Percentiles rank a stretch among this genome's conserved stretches.
Evolutionary conservation across 2,797 vertebrate species (phyloP).

Genomic region (Acomys russatus): DNA sequence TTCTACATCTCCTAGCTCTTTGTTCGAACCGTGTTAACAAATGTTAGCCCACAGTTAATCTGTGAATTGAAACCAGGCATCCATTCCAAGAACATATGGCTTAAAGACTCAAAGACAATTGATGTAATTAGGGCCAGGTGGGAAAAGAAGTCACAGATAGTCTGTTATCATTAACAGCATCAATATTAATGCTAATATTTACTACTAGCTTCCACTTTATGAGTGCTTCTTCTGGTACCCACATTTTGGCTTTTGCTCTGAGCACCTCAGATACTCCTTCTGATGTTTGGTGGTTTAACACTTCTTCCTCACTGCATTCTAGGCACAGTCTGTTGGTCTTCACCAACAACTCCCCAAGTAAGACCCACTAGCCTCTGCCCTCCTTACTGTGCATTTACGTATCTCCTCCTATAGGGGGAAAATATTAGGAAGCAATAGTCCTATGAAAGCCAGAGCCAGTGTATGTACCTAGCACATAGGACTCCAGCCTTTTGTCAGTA

Average conservation of each 20-base stretch:
- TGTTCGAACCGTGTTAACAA: not conserved
- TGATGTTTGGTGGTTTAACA: not conserved
- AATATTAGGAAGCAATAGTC: not conserved
- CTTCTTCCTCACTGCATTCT: not conserved
- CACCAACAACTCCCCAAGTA: not conserved
- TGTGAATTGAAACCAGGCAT: slow-evolving; percentile 63
- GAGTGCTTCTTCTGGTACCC: not conserved
- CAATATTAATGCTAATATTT: not conserved
- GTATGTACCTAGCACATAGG: not conserved
- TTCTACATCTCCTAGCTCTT: not conserved
- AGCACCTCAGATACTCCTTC: not conserved
- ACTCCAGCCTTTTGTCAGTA: not conserved
- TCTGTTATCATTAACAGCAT: not conserved
- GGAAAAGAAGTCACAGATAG: not conserved
- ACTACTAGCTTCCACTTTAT: not conserved
- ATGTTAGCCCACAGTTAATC: not conserved
- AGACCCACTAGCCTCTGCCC: not conserved
- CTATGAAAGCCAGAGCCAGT: not conserved
- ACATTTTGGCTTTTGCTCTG: not conserved
- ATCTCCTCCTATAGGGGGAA: not conserved
- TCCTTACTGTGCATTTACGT: not conserved
- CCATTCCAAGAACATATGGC: slow-evolving; percentile 23
- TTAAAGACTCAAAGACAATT: slow-evolving; percentile 48
- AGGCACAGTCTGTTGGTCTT: not conserved
- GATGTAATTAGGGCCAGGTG: slow-evolving; percentile 51